Conservation (phyloP, 2,113 vertebrate genomes). For the Rhinopithecus roxellana region DNA sequence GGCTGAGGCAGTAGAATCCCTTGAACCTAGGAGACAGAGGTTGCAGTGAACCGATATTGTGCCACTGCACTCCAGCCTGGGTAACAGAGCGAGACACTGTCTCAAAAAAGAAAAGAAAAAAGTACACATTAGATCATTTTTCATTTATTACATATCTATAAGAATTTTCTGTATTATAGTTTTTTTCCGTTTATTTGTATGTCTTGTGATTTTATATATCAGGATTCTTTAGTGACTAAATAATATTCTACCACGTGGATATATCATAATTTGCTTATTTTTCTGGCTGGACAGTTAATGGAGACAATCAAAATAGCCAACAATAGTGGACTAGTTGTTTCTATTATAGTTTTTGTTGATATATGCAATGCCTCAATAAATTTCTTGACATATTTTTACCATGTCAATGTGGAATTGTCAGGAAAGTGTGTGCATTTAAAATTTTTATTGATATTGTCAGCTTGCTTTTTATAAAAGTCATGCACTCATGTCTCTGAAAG, state of each 20-base stretch:
- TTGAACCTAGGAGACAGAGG: no score
- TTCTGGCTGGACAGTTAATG: background rate
- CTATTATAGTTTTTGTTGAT: background rate
- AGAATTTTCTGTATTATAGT: background rate
- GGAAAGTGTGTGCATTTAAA: background rate
- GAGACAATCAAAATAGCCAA: no score
- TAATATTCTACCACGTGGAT: background rate
- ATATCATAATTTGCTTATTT: constrained; percentile 10
- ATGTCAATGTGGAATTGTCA: constrained; percentile 18
- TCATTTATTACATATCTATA: background rate
- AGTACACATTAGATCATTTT: background rate
- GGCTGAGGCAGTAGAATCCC: no score
- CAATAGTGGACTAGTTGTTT: background rate
- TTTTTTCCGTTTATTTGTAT: background rate
- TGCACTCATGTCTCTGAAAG: background rate
- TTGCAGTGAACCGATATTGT: no score
- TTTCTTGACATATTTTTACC: background rate
- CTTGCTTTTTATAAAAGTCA: background rate
- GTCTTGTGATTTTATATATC: background rate
- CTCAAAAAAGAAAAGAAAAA: no score
- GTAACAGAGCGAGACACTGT: no score
- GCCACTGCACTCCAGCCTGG: no score
- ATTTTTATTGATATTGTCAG: background rate
- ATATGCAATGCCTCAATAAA: background rate
- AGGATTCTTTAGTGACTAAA: background rate